A percentile compares a stretch with the other conserved stretches of the same genome.
Evolutionary conservation across 2,888 invertebrate genomes (phyloP).

Genomic region (Bruchidius siliquastri): DNA sequence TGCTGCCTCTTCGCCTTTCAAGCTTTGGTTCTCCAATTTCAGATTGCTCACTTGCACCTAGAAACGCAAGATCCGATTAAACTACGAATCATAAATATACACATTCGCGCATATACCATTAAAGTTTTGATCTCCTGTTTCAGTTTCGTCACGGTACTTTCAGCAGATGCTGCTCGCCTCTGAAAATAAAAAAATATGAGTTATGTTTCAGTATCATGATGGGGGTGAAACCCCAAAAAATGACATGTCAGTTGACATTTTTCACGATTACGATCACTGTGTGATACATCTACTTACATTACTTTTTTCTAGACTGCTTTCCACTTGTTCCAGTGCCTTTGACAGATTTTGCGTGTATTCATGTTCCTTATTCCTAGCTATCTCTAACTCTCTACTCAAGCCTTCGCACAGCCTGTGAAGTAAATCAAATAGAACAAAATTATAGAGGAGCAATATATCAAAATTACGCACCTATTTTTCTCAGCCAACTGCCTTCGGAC

Average conservation of each 20-base stretch:
- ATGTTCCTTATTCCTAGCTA: slow-evolving; percentile 51
- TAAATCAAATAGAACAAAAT: not conserved
- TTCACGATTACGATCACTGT: too few species aligned
- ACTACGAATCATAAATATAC: slow-evolving; percentile 1
- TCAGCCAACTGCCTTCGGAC: slow-evolving; percentile 52
- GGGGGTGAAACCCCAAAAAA: too few species aligned
- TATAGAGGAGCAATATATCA: too few species aligned
- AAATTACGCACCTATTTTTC: slow-evolving; percentile 37
- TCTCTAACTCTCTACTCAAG: slow-evolving; percentile 53
- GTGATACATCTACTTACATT: slow-evolving; percentile 49
- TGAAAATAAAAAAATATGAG: slow-evolving; percentile 35
- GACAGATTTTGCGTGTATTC: slow-evolving; percentile 53
- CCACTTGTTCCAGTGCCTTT: slow-evolving; percentile 55
- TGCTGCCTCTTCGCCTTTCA: slow-evolving; percentile 48
- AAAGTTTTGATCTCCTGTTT: slow-evolving; percentile 67
- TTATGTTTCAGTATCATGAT: too few species aligned
- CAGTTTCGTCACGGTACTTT: slow-evolving; percentile 58
- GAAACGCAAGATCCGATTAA: slow-evolving; percentile 25
- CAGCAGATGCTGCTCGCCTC: slow-evolving; percentile 59
- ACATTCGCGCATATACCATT: slow-evolving; percentile 49
- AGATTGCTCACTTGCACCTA: slow-evolving; percentile 51
- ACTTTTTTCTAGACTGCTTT: slow-evolving; percentile 55
- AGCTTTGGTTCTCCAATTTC: slow-evolving; percentile 51
- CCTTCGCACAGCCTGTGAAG: slow-evolving; percentile 47
- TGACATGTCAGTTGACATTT: too few species aligned